Base-by-base conservation (phyloP, 2,888 invertebrate genomes). In the Rotaria socialis region DNA sequence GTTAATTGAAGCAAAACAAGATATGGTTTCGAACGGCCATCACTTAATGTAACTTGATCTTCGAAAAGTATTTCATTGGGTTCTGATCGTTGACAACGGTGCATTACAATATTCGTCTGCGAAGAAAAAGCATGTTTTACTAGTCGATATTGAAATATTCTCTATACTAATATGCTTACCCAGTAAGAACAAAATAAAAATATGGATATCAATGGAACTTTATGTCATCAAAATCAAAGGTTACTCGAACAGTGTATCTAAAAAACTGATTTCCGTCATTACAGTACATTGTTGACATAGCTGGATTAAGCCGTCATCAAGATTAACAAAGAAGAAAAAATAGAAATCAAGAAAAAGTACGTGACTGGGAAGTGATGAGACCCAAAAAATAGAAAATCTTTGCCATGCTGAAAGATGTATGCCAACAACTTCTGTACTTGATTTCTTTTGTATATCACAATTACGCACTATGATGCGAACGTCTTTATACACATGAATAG, bases 1-100 rank as follows among this genome's bases (percentile, higher is more conserved):
- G 80, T 80, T 80, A 80, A 80, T 80, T 47, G 80, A n/a, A 80
- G 47, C 47, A 80, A n/a, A 24, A 80, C 24, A 7, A n/a, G 24
- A 10, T 80, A 24, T 4, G 80, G 80, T 11, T 80, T 80, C 4
- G 80, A 80, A 22, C 24, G 47, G 11, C 80, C 80, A 80, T 80
- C 80, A 47, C 47, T 80, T 47, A 80, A 80, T 80, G 24, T 22
- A 11, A 80, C 47, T n/a, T 47, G 80, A 47, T 80, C 80, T 47
- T 80, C 80, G 19, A 47, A 80, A 4, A 47, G 80, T 80, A 80
- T 80, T n/a, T 80, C 80, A 35, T 5, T 19, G 19, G 35, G 19
- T 35, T 67, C 1, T 19, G 35, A 7, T 35, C 19, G 67, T 19
- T 67, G 67, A 16, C 14, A 14, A 67, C 35, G 19, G 35, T 67